Evolutionary conservation across 2,113 vertebrate species (phyloP).

Genomic region (Labeo rohita): DNA sequence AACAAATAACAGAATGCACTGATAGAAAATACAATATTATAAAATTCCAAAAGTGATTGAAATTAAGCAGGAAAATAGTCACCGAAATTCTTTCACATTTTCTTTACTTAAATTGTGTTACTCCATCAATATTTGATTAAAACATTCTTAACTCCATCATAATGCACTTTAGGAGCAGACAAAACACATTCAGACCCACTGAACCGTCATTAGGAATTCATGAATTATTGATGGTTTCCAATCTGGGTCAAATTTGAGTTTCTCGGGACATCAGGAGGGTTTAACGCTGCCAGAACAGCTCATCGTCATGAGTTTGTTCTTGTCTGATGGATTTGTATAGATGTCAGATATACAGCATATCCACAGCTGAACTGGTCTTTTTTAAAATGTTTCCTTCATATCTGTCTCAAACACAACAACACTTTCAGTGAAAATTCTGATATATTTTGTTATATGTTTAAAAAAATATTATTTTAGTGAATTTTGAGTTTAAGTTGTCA

Average conservation of each 20-base stretch:
- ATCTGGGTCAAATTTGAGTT: constrained; percentile 1
- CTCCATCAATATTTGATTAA: neutral
- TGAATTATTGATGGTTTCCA: neutral
- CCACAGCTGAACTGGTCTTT: neutral
- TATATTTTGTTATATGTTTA: neutral
- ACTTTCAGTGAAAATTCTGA: neutral
- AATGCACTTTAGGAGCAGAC: neutral
- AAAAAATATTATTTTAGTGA: neutral
- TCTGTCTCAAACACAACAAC: neutral
- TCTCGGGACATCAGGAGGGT: neutral
- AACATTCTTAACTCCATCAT: neutral
- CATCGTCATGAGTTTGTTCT: neutral
- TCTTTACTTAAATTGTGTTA: neutral
- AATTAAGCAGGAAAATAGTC: neutral
- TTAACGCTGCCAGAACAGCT: neutral
- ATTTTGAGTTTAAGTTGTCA: neutral
- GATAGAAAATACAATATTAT: too few relatives aligned
- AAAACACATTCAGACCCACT: neutral
- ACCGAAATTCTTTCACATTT: neutral
- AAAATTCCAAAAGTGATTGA: neutral
- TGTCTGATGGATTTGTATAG: neutral
- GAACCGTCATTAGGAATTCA: neutral
- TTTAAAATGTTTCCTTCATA: neutral
- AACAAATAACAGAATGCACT: neutral
- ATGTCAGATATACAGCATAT: neutral